A percentile compares a stretch with the other conserved stretches of the same genome.
phyloP scores from a whole-genome alignment of 1,140 invertebrate genomes.

The Drosophila bifasciata region DNA sequence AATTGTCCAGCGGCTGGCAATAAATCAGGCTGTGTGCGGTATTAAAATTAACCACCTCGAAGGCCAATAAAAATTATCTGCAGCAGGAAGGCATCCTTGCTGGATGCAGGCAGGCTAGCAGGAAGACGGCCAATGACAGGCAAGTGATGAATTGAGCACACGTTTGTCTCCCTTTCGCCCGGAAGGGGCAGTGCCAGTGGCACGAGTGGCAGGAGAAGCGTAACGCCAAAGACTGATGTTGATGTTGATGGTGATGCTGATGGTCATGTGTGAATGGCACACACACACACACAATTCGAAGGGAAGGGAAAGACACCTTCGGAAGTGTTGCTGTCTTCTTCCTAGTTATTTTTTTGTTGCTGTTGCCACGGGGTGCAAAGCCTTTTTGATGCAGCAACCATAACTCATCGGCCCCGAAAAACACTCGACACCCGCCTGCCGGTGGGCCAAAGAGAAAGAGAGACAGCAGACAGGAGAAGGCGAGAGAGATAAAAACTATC shows the following conservation, averaged over 20 bases:
- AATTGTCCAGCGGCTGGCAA: constrained; percentile 56
- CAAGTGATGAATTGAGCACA: constrained; percentile 76
- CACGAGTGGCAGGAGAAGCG: constrained; percentile 19
- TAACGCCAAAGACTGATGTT: constrained; percentile 60
- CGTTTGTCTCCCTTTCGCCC: constrained; percentile 39
- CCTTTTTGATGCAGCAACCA: constrained; percentile 76
- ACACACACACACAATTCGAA: constrained; percentile 12
- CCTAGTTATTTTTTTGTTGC: constrained; percentile 20
- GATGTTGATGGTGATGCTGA: constrained; percentile 60
- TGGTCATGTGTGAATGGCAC: constrained; percentile 54
- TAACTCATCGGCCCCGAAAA: constrained; percentile 72
- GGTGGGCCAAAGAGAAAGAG: constrained; percentile 45
- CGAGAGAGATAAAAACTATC: constrained; percentile 73
- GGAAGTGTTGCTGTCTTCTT: constrained; percentile 6
- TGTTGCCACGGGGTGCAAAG: constrained; percentile 46
- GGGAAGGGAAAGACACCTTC: constrained; percentile 31
- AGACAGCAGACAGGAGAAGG: too few relatives aligned
- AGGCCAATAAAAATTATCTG: constrained; percentile 79
- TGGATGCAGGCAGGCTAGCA: constrained; percentile 15
- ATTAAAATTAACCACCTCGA: constrained; percentile 81
- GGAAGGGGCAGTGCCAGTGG: neutral
- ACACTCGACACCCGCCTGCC: constrained; percentile 51
- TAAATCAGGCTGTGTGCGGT: constrained; percentile 69
- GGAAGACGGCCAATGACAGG: constrained; percentile 72
- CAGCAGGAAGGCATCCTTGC: constrained; percentile 1